phyloP scores from a whole-genome alignment of 2,888 invertebrate genomes.

The Stenolophus ochropezus region DNA sequence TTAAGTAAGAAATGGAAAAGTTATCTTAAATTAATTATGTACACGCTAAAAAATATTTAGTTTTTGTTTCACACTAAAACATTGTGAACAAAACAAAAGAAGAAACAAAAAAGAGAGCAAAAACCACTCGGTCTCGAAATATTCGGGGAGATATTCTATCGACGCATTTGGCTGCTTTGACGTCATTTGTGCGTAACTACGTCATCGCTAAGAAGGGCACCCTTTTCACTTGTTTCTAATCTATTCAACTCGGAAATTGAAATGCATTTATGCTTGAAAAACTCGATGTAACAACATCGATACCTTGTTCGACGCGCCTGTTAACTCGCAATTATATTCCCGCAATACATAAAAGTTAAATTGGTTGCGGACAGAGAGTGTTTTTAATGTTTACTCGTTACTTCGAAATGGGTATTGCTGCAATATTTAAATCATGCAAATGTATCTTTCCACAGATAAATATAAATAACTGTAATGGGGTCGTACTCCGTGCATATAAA shows the following conservation, averaged over 20 bases:
- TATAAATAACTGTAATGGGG: slow-evolving; percentile 19
- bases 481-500: neutral
- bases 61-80: slow-evolving; percentile 10
- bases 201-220: slow-evolving; percentile 26
- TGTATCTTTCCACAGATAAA: neutral
- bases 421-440: neutral
- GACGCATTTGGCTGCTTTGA: slow-evolving; percentile 25
- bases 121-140: neutral
- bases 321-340: neutral
- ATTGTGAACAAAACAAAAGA: slow-evolving; percentile 13
- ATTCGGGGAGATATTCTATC: slow-evolving; percentile 11
- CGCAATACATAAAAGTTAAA: slow-evolving; percentile 1
- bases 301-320: neutral
- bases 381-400: slow-evolving; percentile 18
- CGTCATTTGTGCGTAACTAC: slow-evolving; percentile 41
- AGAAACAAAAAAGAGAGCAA: slow-evolving; percentile 8
- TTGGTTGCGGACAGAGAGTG: neutral
- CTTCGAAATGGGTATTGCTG: neutral
- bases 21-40: no score
- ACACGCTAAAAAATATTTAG: neutral
- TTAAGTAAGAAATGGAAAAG: no score
- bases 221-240: slow-evolving; percentile 47
- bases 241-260: slow-evolving; percentile 23
- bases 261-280: slow-evolving; percentile 39
- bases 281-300: slow-evolving; percentile 1